These are phyloP conservation scores for Ditula angustiorana DNA, from an alignment of 2,888 invertebrate genomes.

Conservation along the genomic window DNA sequence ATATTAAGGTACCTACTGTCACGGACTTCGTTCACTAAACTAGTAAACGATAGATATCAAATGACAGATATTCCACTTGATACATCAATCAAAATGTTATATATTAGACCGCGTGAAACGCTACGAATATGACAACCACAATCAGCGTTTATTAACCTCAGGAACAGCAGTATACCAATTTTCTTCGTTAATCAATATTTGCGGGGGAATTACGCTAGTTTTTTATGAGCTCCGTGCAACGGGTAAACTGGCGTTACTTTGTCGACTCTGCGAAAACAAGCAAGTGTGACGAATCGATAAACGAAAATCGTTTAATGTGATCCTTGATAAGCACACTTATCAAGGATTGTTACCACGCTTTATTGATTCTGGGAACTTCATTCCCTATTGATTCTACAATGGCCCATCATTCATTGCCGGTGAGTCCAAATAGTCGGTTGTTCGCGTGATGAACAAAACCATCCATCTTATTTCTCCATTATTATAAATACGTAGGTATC, in stretches of 20 bases:
- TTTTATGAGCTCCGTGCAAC: slow-evolving; percentile 14
- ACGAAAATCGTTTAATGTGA: slow-evolving; percentile 25
- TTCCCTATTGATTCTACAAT: slow-evolving; percentile 28
- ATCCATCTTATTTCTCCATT: slow-evolving; percentile 37
- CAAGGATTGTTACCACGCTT: slow-evolving; percentile 15
- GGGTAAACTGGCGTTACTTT: not conserved
- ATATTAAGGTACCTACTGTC: no score
- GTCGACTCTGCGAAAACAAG: not conserved
- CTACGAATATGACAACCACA: slow-evolving; percentile 16
- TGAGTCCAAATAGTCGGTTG: slow-evolving; percentile 21
- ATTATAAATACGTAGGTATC: slow-evolving; percentile 29
- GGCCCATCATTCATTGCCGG: slow-evolving; percentile 27
- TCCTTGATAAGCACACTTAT: slow-evolving; percentile 26
- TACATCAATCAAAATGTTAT: slow-evolving; percentile 17
- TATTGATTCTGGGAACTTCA: slow-evolving; percentile 23
- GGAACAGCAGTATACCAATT: slow-evolving; percentile 16
- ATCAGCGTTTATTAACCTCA: slow-evolving; percentile 22
- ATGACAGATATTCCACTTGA: slow-evolving; percentile 11
- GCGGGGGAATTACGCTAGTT: slow-evolving; percentile 1
- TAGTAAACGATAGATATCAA: no score
- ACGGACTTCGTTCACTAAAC: no score
- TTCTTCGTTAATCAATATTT: slow-evolving; percentile 29
- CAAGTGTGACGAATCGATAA: slow-evolving; percentile 29
- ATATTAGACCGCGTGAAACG: slow-evolving; percentile 5
- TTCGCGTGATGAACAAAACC: slow-evolving; percentile 31